phyloP scores from a whole-genome alignment of 2,888 invertebrate genomes.

The Gymnoscelis rufifasciata region DNA sequence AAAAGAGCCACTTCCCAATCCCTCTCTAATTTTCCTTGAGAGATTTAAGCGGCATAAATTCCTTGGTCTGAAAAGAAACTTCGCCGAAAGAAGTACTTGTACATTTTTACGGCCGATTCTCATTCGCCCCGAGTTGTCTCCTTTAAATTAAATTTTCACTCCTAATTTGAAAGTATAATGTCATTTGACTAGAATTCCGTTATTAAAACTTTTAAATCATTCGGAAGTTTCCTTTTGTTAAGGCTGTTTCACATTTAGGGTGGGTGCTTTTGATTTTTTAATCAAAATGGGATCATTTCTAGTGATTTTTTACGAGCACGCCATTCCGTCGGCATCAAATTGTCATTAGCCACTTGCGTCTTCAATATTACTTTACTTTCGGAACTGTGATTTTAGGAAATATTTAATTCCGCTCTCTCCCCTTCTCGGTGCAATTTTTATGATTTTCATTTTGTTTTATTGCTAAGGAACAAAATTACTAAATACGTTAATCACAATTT shows the following conservation, averaged over 20 bases:
- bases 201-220: constrained; percentile 81
- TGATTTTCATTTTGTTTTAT: constrained; percentile 19
- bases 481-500: too few species aligned
- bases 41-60: constrained; percentile 76
- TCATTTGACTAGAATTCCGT: constrained; percentile 79
- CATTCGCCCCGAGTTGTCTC: constrained; percentile 76
- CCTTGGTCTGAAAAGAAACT: constrained; percentile 75
- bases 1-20: constrained; percentile 5
- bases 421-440: constrained; percentile 41
- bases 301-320: constrained; percentile 77
- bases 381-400: constrained; percentile 69
- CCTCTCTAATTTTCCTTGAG: constrained; percentile 68
- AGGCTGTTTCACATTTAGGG: constrained; percentile 44
- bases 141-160: constrained; percentile 81
- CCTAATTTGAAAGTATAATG: constrained; percentile 81
- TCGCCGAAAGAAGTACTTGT: constrained; percentile 71
- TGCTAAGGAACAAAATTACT: too few species aligned
- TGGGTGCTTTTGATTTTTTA: constrained; percentile 74
- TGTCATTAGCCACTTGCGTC: constrained; percentile 76
- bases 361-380: constrained; percentile 76
- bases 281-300: constrained; percentile 77
- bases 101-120: constrained; percentile 75
- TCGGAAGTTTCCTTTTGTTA: constrained; percentile 65
- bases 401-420: constrained; percentile 60
- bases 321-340: constrained; percentile 71